Percentiles rank a stretch among this genome's conserved stretches.
These are phyloP conservation scores for Leucophora obtusa DNA, from an alignment of 2,888 invertebrate genomes.

Conservation along the genomic window DNA sequence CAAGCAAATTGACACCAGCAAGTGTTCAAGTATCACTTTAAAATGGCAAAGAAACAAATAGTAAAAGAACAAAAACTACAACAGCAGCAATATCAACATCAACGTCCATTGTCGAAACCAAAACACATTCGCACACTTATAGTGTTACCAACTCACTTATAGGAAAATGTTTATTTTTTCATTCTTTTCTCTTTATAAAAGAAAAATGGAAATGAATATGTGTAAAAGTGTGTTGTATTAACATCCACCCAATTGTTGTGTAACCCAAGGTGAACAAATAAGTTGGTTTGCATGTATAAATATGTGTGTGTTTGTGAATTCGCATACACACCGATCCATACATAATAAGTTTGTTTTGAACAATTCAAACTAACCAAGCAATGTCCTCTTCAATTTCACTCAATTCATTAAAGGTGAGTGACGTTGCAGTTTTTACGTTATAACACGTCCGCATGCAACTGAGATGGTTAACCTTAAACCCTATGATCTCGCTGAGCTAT, in stretches of 20 bases:
- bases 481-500: no score
- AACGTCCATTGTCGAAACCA: constrained; percentile 1
- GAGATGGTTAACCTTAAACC: background rate
- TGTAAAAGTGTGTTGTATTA: constrained; percentile 42
- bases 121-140: background rate
- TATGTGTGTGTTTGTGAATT: background rate
- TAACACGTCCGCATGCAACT: constrained; percentile 17
- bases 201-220: constrained; percentile 38
- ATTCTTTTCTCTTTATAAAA: constrained; percentile 6
- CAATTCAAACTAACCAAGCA: constrained; percentile 34
- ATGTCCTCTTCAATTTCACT: constrained; percentile 41
- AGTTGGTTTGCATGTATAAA: constrained; percentile 26
- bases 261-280: constrained; percentile 43
- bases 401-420: constrained; percentile 46
- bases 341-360: background rate
- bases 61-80: background rate
- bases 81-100: background rate
- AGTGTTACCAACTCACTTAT: constrained; percentile 1
- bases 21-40: constrained; percentile 53
- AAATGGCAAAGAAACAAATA: constrained; percentile 18
- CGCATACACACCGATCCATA: no score
- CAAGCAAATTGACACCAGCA: constrained; percentile 52
- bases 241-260: constrained; percentile 44
- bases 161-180: background rate
- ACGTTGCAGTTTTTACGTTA: constrained; percentile 26